These are phyloP conservation scores for Zophobas morio DNA, from an alignment of 1,140 invertebrate species.

Conservation along the genomic window DNA sequence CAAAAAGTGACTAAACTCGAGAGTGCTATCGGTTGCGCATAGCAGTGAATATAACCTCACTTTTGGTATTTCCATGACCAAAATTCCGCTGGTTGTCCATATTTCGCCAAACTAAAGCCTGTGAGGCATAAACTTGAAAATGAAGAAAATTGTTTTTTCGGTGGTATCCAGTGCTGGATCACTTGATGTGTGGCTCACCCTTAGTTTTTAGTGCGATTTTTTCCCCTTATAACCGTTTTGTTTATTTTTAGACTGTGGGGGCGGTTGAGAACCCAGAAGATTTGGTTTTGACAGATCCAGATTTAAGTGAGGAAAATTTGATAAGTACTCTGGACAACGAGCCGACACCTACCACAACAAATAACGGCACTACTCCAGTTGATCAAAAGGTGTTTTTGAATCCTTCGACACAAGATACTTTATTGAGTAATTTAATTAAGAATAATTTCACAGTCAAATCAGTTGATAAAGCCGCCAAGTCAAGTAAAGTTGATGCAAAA, in stretches of 20 bases:
- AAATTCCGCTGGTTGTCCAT: too few species aligned
- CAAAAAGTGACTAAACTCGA: too few species aligned
- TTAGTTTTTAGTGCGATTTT: not conserved
- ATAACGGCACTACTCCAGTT: slow-evolving; percentile 9
- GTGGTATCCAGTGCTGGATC: not conserved
- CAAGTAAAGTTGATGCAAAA: not conserved
- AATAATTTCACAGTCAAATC: slow-evolving; percentile 48
- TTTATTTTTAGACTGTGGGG: slow-evolving; percentile 19
- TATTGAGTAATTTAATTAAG: slow-evolving; percentile 60
- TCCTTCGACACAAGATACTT: slow-evolving; percentile 57
- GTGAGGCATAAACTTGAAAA: too few species aligned
- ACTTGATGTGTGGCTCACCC: not conserved
- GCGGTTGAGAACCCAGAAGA: slow-evolving; percentile 27
- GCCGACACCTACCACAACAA: slow-evolving; percentile 12
- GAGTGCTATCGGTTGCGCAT: too few species aligned
- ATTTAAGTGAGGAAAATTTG: slow-evolving; percentile 40
- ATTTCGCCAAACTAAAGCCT: too few species aligned
- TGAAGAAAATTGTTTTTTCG: too few species aligned
- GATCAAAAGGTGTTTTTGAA: slow-evolving; percentile 60
- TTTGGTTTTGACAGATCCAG: slow-evolving; percentile 39
- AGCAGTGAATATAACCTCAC: too few species aligned
- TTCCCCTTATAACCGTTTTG: not conserved
- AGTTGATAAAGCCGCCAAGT: slow-evolving; percentile 20
- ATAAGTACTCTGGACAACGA: slow-evolving; percentile 48
- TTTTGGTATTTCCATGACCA: too few species aligned